These are phyloP conservation scores for Eueides isabella DNA, from an alignment of 1,140 invertebrate species.

Conservation along the genomic window DNA sequence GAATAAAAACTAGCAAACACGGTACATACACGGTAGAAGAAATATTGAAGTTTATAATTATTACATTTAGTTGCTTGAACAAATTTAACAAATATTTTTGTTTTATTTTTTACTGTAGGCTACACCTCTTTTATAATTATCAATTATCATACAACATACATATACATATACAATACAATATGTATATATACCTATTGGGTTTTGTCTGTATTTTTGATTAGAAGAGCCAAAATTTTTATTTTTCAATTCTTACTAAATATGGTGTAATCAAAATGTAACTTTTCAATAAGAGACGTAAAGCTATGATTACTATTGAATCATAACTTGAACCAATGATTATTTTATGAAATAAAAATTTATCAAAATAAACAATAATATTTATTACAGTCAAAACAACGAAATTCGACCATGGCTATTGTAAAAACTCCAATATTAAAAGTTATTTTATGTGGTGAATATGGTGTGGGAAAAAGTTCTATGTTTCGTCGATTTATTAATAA, in stretches of 20 bases:
- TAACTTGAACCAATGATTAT: not conserved
- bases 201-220: conserved; percentile 5
- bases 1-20: too few species aligned
- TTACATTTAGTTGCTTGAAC: not conserved
- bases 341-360: not conserved
- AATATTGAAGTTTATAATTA: too few species aligned
- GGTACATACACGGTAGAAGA: too few species aligned
- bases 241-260: not conserved
- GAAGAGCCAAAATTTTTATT: not conserved
- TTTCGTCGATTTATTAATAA: conserved; percentile 95
- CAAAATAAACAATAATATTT: not conserved
- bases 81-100: not conserved
- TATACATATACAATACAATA: too few species aligned
- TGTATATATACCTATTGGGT: not conserved
- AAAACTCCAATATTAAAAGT: conserved; percentile 96
- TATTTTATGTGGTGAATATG: conserved; percentile 97
- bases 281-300: not conserved
- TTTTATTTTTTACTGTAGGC: not conserved
- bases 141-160: too few species aligned
- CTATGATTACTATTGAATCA: not conserved
- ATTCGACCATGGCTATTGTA: conserved; percentile 87
- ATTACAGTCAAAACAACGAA: conserved; percentile 23
- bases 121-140: not conserved
- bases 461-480: conserved; percentile 96
- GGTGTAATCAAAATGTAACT: not conserved